Percentiles rank a stretch among this genome's conserved stretches.
Evolutionary conservation across 1,140 invertebrate species (phyloP).

Genomic region (Spodoptera frugiperda): DNA sequence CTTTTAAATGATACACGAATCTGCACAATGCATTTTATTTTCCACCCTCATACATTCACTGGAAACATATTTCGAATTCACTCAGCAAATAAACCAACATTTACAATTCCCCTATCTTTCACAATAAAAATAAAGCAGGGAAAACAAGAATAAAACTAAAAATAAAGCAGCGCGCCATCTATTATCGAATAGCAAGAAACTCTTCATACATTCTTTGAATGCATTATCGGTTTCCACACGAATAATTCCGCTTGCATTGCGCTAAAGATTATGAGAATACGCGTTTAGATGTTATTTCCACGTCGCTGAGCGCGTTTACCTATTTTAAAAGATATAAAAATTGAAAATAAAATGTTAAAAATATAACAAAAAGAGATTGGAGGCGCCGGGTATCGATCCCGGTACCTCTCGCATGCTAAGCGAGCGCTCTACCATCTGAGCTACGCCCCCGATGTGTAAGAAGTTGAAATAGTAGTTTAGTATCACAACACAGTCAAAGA

Average conservation of each 20-base stretch:
- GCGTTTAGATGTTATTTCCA: conserved; percentile 35
- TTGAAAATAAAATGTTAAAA: conserved; percentile 19
- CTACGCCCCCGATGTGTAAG: conserved; percentile 88
- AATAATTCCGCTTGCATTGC: conserved; percentile 20
- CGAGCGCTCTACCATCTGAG: conserved; percentile 95
- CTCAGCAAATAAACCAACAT: no score
- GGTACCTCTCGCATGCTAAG: conserved; percentile 95
- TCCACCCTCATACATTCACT: no score
- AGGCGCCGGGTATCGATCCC: conserved; percentile 91
- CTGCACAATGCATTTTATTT: no score
- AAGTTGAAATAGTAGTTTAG: background rate
- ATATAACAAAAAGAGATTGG: conserved; percentile 53
- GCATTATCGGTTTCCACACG: conserved; percentile 41
- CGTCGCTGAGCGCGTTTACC: conserved; percentile 16
- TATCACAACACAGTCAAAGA: background rate
- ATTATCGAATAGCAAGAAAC: conserved; percentile 51
- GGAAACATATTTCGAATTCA: no score
- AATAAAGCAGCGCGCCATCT: conserved; percentile 52
- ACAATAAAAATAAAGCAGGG: background rate
- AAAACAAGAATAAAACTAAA: conserved; percentile 11
- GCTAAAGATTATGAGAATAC: conserved; percentile 39
- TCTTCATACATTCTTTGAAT: conserved; percentile 36
- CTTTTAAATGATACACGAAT: no score
- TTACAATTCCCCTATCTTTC: background rate
- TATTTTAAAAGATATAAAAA: conserved; percentile 38